Evolutionary conservation across 2,797 vertebrate species (phyloP), one percentile per base, ranked within the genome.

Genomic region (Strix occidentalis): DNA sequence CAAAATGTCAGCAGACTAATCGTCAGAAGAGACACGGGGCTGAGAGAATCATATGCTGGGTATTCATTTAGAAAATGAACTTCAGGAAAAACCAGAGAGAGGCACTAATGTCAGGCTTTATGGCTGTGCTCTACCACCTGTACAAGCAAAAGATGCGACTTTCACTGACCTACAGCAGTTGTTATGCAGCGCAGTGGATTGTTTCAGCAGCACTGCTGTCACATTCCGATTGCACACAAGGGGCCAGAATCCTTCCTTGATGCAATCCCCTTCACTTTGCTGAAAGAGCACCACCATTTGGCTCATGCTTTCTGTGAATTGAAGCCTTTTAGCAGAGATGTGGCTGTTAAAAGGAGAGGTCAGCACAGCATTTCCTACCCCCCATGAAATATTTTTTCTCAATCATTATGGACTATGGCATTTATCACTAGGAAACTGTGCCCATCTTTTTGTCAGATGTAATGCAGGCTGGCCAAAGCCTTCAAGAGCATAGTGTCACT

Each of bases 31-130:
- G 79, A 53, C 54, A 48, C 26, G 13, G 54, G 54, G 41, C 76
- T 60, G 78, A 56, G 89, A 88, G 50, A 75, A 48, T 64, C 68
- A 25, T 79, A 25, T 78, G 79, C 63, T 83, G 77, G 41, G 50
- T 70, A 74, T 80, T 88, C 66, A 84, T 70, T 90, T 86, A 71
- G 81, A 56, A 93, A 96, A 93, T 87, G 51, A 94, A 92, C 82
- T 87, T 79, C 50, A 71, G 63, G 79, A 63, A 28, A 78, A 70
- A 70, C 45, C 43, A 1, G 18, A 61, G 14, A 53, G 15, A 26
- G 50, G 48, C n/a, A 35, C 41, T 85, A 51, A 76, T 1, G 1
- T 60, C 10, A 29, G 48, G 37, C 48, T 89, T 79, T 64, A n/a
- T 79, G 61, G n/a, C 64, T 60, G 56, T 51, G 86, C 66, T 51